Base-by-base conservation (phyloP, 1,140 invertebrate genomes). In the Harlomillsia oculata region DNA sequence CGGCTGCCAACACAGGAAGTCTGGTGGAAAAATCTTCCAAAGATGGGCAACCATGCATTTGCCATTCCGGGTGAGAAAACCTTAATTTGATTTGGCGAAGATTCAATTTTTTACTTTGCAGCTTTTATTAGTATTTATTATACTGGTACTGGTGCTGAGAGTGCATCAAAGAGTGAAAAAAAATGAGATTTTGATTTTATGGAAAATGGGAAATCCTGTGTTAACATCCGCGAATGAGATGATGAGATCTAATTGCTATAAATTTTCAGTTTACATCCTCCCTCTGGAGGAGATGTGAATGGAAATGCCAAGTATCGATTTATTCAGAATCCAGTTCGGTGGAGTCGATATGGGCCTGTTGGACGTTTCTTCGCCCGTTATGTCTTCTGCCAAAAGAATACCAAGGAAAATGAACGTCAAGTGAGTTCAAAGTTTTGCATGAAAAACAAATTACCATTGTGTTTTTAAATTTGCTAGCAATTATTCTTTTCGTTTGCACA, bases 1-100 rank as follows among this genome's bases (percentile, higher is more conserved):
- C 87, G 1, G 87, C 87, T 1, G 84, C 84, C 4, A 89, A 89
- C 70, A 90, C 87, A 0, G 89, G 89, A 68, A 89, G 86, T 66
- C 76, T 87, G 25, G 79, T 82, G 2, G 87, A 89, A 65, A 74
- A 85, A 46, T 84, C 83, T 13, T 85, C 84, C 2, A 77, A 84
- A 54, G 85, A 87, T 59, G 64, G 64, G 4, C 64, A 65, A 44
- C 64, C 64, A 13, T 65, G 64, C 40, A 63, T 65, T 56, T 65
- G 64, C 36, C 60, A 65, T 39, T 60, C 60, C 26, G 64, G 64
- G 63, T 65, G 37, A 37, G 34, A 41, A n/a, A 34, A 8, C 6
- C 6, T 28, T 55, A n/a, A 20, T 5, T 32, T 30, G n/a, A n/a
- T n/a, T n/a, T n/a, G n/a, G n/a, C n/a, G n/a, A n/a, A n/a, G n/a